A percentile compares a stretch with the other conserved stretches of the same genome.
Conservation (phyloP, 2,797 vertebrate genomes). For the Hylomyscus alleni region DNA sequence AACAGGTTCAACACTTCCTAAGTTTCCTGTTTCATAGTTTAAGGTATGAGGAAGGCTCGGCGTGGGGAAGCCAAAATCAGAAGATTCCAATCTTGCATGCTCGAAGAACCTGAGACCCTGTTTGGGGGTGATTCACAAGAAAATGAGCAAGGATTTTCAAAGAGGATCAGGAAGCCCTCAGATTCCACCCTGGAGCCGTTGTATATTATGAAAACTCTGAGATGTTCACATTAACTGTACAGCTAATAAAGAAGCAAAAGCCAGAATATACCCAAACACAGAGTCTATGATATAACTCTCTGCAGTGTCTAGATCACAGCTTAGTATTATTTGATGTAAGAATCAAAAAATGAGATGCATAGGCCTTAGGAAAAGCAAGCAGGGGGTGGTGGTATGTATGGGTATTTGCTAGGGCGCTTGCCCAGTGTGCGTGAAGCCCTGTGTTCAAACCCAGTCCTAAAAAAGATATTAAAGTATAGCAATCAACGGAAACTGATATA, state of each 20-base stretch:
- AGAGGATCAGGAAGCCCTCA: not conserved
- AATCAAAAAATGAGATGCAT: not conserved
- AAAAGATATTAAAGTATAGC: not conserved
- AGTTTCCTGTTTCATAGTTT: not conserved
- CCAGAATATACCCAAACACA: not conserved
- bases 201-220: not conserved
- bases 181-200: no score
- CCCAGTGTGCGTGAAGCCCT: not conserved
- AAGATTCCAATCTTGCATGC: not conserved
- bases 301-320: no score
- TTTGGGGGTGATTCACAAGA: no score
- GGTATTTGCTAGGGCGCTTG: not conserved
- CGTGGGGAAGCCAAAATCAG: not conserved
- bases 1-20: accelerated
- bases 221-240: not conserved
- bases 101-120: not conserved
- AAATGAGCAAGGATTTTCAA: not conserved
- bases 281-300: not conserved
- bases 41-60: accelerated
- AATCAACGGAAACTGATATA: no score
- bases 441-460: not conserved
- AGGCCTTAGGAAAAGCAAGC: not conserved
- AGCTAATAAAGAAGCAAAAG: not conserved
- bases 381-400: accelerated
- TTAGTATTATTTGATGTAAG: not conserved